Evolutionary conservation across 2,113 vertebrate genomes (phyloP), one percentile per base, ranked within the genome.

Genomic region (Edolisoma coerulescens): DNA sequence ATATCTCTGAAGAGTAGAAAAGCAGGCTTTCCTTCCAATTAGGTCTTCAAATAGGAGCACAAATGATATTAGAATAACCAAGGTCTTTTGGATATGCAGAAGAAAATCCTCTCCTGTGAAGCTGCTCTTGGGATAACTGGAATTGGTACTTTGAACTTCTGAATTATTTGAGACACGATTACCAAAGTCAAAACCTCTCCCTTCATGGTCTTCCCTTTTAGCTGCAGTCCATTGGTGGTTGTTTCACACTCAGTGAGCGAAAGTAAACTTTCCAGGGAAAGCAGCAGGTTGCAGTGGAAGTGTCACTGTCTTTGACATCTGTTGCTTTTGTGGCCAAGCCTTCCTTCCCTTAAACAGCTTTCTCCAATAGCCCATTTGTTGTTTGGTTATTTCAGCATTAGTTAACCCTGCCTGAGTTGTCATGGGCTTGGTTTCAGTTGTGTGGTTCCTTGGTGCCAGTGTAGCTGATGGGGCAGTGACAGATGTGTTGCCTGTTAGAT

Each of bases 161-260:
- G 33, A 70, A 27, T 44, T 3, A 37, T 77, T 63, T 70, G 73
- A 81, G 57, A 59, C 17, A 5, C 0, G 0, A 15, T 69, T 84
- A 30, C 45, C 27, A 11, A 42, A 42, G 68, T 67, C 24, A 20
- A 28, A 20, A 17, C 45, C 49, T 79, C n/a, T 87, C 28, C 32
- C 30, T 88, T 87, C 60, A 0, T 9, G 42, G 13, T 61, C 33
- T 27, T 27, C n/a, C 18, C 14, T 70, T 89, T 30, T 37, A 83
- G 59, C 37, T 83, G 42, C 35, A 20, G 18, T 41, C 60, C 37
- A 0, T 28, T 3, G 1, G 9, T 68, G 68, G 8, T n/a, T 71
- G 42, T 54, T 75, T 59, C 13, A 11, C 37, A 23, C 37, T 49
- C 35, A 8, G 8, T 28, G 57, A 32, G 61, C 0, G 0, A 52